Evolutionary conservation across 2,888 invertebrate species (phyloP), one percentile per base, ranked within the genome.

Genomic region (Scaptomyza flava): DNA sequence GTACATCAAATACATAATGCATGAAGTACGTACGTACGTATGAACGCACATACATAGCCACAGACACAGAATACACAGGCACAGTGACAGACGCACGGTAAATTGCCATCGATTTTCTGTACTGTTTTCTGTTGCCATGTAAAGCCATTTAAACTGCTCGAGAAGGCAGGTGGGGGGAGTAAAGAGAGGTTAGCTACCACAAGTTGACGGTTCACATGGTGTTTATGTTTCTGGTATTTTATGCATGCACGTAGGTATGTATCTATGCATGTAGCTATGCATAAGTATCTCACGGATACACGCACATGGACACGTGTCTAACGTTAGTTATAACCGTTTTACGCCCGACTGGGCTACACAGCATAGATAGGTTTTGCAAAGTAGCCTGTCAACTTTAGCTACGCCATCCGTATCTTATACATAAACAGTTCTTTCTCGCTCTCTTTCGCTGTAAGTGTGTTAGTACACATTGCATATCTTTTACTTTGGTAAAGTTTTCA

Each of bases 61-160:
- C 38, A 14, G 38, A 63, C 62, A 60, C 31, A 38, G 52, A 67
- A 67, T 23, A 60, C 31, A 66, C 45, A 41, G 12, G 36, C 27
- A 56, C 11, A 54, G 53, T 64, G 65, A 65, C 74, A 73, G 74
- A 76, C 76, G 65, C 78, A 74, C 60, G 66, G 77, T 76, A 87
- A 84, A 84, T 87, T 84, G 73, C 59, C 73, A 82, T 82, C 87
- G 82, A 82, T 82, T 82, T 82, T 82, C 82, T 77, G 77, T 75
- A 58, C 69, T 74, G 17, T 41, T 38, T 8, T 14, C 41, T 41
- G 77, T 81, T 85, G 79, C 82, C 84, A 84, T 76, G 81, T 86
- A 85, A 85, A 76, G 47, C 8, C 68, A 77, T 77, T 77, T 72
- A 63, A 77, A 68, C 54, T 67, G 64, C 53, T 66, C 33, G 33